Evolutionary conservation across 2,797 vertebrate species (phyloP).

Genomic region (Tachyglossus aculeatus): DNA sequence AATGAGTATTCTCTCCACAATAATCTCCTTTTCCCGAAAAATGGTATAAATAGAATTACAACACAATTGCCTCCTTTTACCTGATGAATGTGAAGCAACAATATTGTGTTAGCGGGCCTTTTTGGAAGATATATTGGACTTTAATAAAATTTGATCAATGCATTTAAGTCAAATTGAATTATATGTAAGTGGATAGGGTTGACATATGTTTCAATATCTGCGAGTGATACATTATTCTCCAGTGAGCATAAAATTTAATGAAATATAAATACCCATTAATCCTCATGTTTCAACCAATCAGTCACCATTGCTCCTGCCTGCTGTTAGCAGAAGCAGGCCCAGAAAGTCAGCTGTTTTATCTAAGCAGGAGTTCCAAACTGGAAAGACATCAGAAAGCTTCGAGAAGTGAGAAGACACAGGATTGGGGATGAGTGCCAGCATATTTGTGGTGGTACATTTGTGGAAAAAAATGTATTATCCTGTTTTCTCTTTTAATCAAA

Average conservation of each 20-base stretch:
- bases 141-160: conserved; percentile 96
- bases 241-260: conserved; percentile 93
- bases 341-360: conserved; percentile 93
- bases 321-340: conserved; percentile 83
- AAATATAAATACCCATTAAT: conserved; percentile 99
- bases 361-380: conserved; percentile 85
- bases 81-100: conserved; percentile 78
- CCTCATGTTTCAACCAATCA: conserved; percentile 91
- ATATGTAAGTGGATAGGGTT: conserved; percentile 92
- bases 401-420: conserved; percentile 68
- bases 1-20: conserved; percentile 66
- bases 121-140: conserved; percentile 88
- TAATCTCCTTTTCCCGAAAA: conserved; percentile 65
- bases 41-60: conserved; percentile 76
- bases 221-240: conserved; percentile 92
- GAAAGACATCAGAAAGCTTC: conserved; percentile 80
- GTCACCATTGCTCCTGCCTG: conserved; percentile 83
- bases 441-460: conserved; percentile 14
- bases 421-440: conserved; percentile 55
- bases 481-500: not conserved
- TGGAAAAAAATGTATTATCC: conserved; percentile 7
- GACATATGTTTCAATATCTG: conserved; percentile 98
- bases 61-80: conserved; percentile 73
- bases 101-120: conserved; percentile 79
- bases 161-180: conserved; percentile 96